Base-by-base conservation (phyloP, 2,888 invertebrate species). In the Campoletis raptor region DNA sequence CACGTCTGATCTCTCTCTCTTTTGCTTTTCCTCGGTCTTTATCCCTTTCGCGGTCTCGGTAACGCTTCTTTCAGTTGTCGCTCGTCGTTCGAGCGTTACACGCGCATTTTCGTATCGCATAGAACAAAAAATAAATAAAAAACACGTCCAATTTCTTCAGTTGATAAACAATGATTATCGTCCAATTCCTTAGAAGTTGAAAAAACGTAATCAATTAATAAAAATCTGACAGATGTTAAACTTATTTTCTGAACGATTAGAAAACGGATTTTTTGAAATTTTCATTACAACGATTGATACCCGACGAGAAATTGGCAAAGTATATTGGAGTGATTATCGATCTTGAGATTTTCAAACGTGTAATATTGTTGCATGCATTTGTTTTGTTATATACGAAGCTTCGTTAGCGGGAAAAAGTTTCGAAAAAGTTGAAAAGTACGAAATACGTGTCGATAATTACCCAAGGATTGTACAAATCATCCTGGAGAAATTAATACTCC, bases 61-160 rank as follows among this genome's bases (percentile, higher is more conserved):
- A 83, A 88, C 87, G 89, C 84, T 89, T 91, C 92, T 91, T 92
- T 93, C 93, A 93, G 93, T 93, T 91, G 92, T 91, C 90, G 91
- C 90, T 93, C 91, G 91, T 90, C 92, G 90, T 91, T 90, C 90
- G 90, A 90, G 90, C 91, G 90, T 90, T 90, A 87, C 89, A 88
- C 88, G 89, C 90, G 90, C 87, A 89, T 72, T 36, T 74, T 40
- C 52, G 30, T 81, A 10, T 40, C n/a, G 21, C 64, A 9, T 61
- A 24, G 30, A 15, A 78, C n/a, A 30, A 42, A 69, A 18, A 30
- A n/a, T 48, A 57, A 40, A 54, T 57, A 76, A 76, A 76, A 77
- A n/a, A 7, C 8, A 18, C 57, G 70, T 30, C 45, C 42, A 30
- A 10, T 45, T 18, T 15, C 1, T 21, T 15, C n/a, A 66, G 45